Evolutionary conservation across 2,888 invertebrate genomes (phyloP).

Genomic region (Malthinus flaveolus): DNA sequence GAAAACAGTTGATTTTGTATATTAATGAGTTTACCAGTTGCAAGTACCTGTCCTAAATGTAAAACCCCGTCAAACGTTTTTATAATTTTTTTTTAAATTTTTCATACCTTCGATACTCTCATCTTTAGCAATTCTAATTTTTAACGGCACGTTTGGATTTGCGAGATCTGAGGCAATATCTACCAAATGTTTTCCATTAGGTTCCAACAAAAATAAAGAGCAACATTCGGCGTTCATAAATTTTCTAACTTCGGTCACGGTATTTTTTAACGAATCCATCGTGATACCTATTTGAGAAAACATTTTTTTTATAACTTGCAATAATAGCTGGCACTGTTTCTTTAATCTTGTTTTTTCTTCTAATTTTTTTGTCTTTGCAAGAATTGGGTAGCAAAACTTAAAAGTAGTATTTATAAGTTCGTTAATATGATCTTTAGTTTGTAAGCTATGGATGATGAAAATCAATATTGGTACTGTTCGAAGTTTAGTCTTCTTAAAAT

Average conservation of each 20-base stretch:
- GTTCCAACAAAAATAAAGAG: constrained; percentile 75
- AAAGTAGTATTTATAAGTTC: constrained; percentile 46
- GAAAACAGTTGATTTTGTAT: constrained; percentile 73
- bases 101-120: constrained; percentile 53
- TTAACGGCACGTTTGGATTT: constrained; percentile 31
- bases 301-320: constrained; percentile 72
- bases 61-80: background rate
- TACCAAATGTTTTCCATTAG: constrained; percentile 72
- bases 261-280: constrained; percentile 68
- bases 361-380: constrained; percentile 66
- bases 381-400: constrained; percentile 64
- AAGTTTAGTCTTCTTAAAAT: background rate
- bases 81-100: background rate
- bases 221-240: constrained; percentile 76
- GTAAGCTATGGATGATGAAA: constrained; percentile 42
- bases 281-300: constrained; percentile 74
- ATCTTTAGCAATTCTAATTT: constrained; percentile 59
- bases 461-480: constrained; percentile 38
- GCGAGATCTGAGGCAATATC: constrained; percentile 66
- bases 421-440: constrained; percentile 37
- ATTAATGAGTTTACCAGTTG: constrained; percentile 73
- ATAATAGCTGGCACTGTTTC: constrained; percentile 64
- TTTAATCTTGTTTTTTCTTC: constrained; percentile 66
- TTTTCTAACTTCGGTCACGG: constrained; percentile 74
- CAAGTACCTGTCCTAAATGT: constrained; percentile 66